Conservation (phyloP, 2,888 invertebrate genomes). For the Acanthoscelides obtectus region DNA sequence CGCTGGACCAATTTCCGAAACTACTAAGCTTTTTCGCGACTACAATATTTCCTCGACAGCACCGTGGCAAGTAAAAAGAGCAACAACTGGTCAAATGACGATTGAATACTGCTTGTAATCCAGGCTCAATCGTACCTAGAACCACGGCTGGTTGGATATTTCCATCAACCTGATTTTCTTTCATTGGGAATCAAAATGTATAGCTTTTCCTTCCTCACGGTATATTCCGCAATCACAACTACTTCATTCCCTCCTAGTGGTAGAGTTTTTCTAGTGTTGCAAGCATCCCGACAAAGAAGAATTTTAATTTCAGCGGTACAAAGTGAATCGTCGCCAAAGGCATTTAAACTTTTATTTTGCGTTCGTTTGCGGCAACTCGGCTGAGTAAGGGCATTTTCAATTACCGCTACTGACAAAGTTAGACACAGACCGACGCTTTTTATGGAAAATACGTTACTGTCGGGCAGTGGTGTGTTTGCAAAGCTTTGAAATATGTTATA, state of each 20-base stretch:
- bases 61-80: too few species aligned
- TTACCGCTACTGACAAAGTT: not conserved
- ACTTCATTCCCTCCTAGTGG: not conserved
- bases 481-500: too few species aligned
- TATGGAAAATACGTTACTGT: not conserved
- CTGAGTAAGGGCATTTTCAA: not conserved
- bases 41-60: too few species aligned
- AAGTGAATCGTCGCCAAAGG: not conserved
- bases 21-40: too few species aligned
- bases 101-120: too few species aligned
- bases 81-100: too few species aligned
- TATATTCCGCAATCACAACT: not conserved
- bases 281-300: not conserved
- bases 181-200: too few species aligned
- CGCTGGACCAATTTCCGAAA: too few species aligned
- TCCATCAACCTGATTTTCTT: too few species aligned
- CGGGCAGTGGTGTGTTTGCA: not conserved
- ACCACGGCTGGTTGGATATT: too few species aligned
- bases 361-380: not conserved
- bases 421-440: not conserved
- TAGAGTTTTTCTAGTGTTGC: not conserved
- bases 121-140: too few species aligned
- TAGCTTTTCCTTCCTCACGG: not conserved
- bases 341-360: not conserved
- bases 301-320: not conserved